phyloP scores from a whole-genome alignment of 2,113 vertebrate genomes.

The Mandrillus leucophaeus region DNA sequence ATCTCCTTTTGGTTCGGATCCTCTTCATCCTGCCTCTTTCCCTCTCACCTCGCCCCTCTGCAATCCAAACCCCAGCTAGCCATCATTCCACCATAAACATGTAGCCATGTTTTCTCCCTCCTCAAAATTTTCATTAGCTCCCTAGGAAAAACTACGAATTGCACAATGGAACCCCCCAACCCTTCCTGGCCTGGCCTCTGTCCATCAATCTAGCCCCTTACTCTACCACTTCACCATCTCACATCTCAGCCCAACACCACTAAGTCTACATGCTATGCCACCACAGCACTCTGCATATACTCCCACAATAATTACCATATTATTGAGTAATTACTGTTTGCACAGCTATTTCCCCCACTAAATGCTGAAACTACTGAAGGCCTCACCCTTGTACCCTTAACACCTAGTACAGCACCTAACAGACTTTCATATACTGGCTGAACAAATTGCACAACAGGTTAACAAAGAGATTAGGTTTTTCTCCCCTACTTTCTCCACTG shows the following conservation, averaged over 20 bases:
- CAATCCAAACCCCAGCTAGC: background rate
- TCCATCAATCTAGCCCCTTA: background rate
- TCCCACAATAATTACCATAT: background rate
- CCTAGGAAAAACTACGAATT: background rate
- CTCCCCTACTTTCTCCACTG: background rate
- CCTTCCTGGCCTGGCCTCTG: too few relatives aligned
- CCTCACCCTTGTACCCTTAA: background rate
- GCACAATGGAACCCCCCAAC: background rate
- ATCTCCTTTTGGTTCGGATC: background rate
- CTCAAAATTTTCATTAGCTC: background rate
- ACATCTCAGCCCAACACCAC: background rate
- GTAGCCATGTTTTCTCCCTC: background rate
- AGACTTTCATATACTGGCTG: conserved; percentile 27
- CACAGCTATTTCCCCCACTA: background rate
- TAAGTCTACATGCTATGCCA: background rate
- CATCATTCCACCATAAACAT: background rate
- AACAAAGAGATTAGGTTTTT: background rate
- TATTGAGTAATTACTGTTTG: background rate
- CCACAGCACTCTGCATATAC: background rate
- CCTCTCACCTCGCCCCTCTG: background rate
- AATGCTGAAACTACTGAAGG: background rate
- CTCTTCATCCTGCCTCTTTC: background rate
- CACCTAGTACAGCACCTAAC: background rate
- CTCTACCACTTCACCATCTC: background rate
- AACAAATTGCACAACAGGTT: conserved; percentile 6